A percentile compares a stretch with the other conserved stretches of the same genome.
Conservation (phyloP, 2,888 invertebrate genomes). For the Drosophila subsilvestris region DNA sequence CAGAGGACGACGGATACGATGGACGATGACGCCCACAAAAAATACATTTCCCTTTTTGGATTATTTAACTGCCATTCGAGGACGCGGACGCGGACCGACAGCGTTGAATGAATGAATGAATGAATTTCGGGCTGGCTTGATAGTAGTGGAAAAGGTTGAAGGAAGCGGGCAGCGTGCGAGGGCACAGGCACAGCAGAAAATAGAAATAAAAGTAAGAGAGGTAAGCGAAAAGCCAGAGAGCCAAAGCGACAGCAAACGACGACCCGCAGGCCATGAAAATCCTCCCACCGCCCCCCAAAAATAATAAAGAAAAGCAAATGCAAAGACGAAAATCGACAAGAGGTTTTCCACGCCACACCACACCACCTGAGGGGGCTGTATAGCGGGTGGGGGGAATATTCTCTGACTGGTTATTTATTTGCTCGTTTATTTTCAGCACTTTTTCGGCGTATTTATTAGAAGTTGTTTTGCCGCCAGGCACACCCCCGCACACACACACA, state of each 20-base stretch:
- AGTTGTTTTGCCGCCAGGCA: slow-evolving; percentile 57
- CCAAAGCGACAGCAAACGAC: background rate
- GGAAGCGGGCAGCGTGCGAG: slow-evolving; percentile 1
- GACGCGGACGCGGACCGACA: slow-evolving; percentile 24
- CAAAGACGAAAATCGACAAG: slow-evolving; percentile 6
- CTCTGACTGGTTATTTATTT: slow-evolving; percentile 66
- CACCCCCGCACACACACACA: background rate
- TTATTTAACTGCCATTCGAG: slow-evolving; percentile 68
- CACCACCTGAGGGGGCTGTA: slow-evolving; percentile 13
- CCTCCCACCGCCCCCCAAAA: background rate
- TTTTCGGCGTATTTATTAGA: slow-evolving; percentile 70
- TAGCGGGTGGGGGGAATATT: slow-evolving; percentile 5
- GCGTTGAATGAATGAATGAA: slow-evolving; percentile 54
- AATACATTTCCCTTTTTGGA: slow-evolving; percentile 69
- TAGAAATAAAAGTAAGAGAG: slow-evolving; percentile 38
- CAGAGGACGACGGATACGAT: slow-evolving; percentile 1
- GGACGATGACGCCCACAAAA: slow-evolving; percentile 60
- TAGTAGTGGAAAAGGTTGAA: slow-evolving; percentile 7
- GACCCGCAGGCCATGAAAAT: slow-evolving; percentile 42
- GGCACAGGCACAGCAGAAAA: slow-evolving; percentile 17
- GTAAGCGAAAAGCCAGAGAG: background rate
- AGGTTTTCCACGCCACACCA: background rate
- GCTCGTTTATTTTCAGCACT: slow-evolving; percentile 75
- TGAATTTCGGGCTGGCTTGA: slow-evolving; percentile 34
- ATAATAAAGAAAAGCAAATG: slow-evolving; percentile 8